Evolutionary conservation across 2,888 invertebrate genomes (phyloP).

Genomic region (Nomada flava): DNA sequence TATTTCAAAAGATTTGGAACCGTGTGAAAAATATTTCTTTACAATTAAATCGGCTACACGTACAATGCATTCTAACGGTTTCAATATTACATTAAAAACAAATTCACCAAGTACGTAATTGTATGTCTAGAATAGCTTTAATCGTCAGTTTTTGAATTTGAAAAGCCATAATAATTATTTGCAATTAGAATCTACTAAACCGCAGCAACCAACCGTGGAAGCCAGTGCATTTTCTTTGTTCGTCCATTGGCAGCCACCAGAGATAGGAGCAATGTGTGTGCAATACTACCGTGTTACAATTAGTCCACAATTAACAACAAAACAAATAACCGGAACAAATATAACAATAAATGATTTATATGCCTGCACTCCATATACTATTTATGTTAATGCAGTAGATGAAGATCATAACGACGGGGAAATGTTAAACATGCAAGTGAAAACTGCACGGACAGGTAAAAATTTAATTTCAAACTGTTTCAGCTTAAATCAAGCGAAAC

Average conservation of each 20-base stretch:
- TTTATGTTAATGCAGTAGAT: constrained; percentile 71
- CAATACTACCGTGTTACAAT: constrained; percentile 71
- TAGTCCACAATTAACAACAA: constrained; percentile 23
- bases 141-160: neutral
- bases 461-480: neutral
- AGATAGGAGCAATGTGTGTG: constrained; percentile 68
- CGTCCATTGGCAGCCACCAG: constrained; percentile 73
- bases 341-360: constrained; percentile 65
- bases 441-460: constrained; percentile 41
- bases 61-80: constrained; percentile 42
- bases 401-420: constrained; percentile 55
- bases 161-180: constrained; percentile 15
- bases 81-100: constrained; percentile 64
- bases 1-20: constrained; percentile 34
- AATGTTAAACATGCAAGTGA: neutral
- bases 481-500: neutral
- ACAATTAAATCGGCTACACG: constrained; percentile 38
- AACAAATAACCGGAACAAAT: constrained; percentile 47
- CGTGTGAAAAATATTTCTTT: constrained; percentile 57
- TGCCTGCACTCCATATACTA: constrained; percentile 71
- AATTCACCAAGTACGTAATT: constrained; percentile 69
- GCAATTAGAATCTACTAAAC: constrained; percentile 68
- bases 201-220: constrained; percentile 45
- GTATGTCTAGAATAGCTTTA: neutral
- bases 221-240: constrained; percentile 65